Percentiles rank a stretch among this genome's conserved stretches.
Evolutionary conservation across 2,797 vertebrate species (phyloP).

Genomic region (Chanos chanos): DNA sequence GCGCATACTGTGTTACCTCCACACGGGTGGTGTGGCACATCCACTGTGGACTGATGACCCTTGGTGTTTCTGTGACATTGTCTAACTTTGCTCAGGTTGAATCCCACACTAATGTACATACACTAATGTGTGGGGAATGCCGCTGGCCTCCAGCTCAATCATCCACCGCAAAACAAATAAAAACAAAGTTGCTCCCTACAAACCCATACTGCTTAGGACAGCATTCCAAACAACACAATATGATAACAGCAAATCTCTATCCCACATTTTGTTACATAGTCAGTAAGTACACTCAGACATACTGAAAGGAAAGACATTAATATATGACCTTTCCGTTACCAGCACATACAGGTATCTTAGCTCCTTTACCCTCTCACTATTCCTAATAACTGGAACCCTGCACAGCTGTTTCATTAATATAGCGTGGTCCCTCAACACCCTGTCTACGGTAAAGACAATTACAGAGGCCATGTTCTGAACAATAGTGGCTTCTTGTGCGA

Average conservation of each 20-base stretch:
- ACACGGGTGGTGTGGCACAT: too few relatives aligned
- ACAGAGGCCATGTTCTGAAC: constrained; percentile 1
- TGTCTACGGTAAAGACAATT: not conserved
- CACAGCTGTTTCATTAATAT: not conserved
- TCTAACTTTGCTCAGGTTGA: too few relatives aligned
- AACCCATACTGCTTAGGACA: not conserved
- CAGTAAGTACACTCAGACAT: not conserved
- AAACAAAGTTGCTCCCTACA: not conserved
- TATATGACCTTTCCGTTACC: not conserved
- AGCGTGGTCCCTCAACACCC: not conserved
- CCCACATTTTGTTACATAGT: not conserved
- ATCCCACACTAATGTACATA: too few relatives aligned
- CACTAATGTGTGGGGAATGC: not conserved
- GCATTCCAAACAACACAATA: not conserved
- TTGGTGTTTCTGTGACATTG: too few relatives aligned
- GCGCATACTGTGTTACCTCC: too few relatives aligned
- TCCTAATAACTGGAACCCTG: not conserved
- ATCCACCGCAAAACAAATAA: not conserved
- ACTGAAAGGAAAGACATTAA: not conserved
- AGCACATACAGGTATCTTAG: not conserved
- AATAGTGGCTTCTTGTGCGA: not conserved
- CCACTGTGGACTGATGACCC: too few relatives aligned
- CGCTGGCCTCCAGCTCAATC: not conserved
- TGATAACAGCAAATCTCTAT: not conserved
- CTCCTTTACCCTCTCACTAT: constrained; percentile 4